phyloP scores from a whole-genome alignment of 2,888 invertebrate species.

The Bembecia ichneumoniformis region DNA sequence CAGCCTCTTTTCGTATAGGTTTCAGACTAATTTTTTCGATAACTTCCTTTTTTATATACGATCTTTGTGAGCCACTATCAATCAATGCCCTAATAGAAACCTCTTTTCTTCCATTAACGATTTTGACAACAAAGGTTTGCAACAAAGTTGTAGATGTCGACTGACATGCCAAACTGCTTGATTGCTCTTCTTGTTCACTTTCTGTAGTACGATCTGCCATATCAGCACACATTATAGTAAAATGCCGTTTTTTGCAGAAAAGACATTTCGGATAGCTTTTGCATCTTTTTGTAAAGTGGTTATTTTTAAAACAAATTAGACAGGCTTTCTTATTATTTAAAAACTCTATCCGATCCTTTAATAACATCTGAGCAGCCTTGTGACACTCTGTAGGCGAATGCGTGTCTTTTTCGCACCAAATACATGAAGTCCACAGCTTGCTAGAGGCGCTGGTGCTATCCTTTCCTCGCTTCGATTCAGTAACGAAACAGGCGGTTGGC shows the following conservation, averaged over 20 bases:
- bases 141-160: background rate
- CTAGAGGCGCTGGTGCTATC: background rate
- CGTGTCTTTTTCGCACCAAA: background rate
- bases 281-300: background rate
- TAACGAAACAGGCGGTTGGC: background rate
- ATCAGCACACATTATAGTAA: background rate
- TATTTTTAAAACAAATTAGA: conserved; percentile 1
- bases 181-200: background rate
- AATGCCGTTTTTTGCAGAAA: conserved; percentile 1
- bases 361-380: conserved; percentile 1
- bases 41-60: background rate
- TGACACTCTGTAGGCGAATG: background rate
- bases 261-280: background rate
- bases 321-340: background rate
- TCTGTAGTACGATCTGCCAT: background rate
- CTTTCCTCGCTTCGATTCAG: background rate
- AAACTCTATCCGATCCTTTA: too few relatives aligned
- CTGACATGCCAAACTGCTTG: background rate
- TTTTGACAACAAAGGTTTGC: background rate
- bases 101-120: background rate
- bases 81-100: background rate
- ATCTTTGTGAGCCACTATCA: background rate
- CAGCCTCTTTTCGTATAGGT: background rate
- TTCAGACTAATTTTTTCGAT: background rate
- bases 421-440: background rate